These are phyloP conservation scores for Xestia c-nigrum DNA, from an alignment of 2,888 invertebrate species.

Conservation along the genomic window DNA sequence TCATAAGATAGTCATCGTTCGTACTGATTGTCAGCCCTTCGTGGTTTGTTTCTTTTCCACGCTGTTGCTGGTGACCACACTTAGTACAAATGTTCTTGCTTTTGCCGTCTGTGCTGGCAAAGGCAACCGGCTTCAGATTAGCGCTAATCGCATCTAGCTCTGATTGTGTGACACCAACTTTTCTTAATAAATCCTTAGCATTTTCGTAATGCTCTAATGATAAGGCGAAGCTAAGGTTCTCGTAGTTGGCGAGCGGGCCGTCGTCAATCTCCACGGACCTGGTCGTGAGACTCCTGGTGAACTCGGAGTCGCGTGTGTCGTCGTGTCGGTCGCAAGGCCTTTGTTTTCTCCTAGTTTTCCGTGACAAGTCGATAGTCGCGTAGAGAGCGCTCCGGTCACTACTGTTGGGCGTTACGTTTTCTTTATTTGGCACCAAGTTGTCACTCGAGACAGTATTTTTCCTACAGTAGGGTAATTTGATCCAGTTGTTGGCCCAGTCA, in stretches of 20 bases:
- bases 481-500: constrained; percentile 92
- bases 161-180: constrained; percentile 89
- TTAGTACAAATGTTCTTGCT: constrained; percentile 89
- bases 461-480: constrained; percentile 91
- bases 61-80: constrained; percentile 90
- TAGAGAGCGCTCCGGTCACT: constrained; percentile 90
- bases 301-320: constrained; percentile 29
- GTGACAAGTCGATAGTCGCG: constrained; percentile 92
- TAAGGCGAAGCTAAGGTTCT: constrained; percentile 94
- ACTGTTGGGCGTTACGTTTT: constrained; percentile 86
- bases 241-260: constrained; percentile 91
- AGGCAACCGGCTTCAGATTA: constrained; percentile 76
- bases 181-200: constrained; percentile 92
- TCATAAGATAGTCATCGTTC: constrained; percentile 92
- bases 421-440: constrained; percentile 86
- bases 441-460: constrained; percentile 74
- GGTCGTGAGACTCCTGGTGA: constrained; percentile 61
- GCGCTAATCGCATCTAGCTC: constrained; percentile 86
- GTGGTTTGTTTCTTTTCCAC: constrained; percentile 38
- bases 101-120: constrained; percentile 65
- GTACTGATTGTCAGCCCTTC: constrained; percentile 48
- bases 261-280: constrained; percentile 79
- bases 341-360: constrained; percentile 90
- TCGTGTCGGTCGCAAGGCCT: constrained; percentile 69
- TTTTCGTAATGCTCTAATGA: constrained; percentile 95